Evolutionary conservation across 2,113 vertebrate species (phyloP).

Genomic region (Choloepus hoffmanni): DNA sequence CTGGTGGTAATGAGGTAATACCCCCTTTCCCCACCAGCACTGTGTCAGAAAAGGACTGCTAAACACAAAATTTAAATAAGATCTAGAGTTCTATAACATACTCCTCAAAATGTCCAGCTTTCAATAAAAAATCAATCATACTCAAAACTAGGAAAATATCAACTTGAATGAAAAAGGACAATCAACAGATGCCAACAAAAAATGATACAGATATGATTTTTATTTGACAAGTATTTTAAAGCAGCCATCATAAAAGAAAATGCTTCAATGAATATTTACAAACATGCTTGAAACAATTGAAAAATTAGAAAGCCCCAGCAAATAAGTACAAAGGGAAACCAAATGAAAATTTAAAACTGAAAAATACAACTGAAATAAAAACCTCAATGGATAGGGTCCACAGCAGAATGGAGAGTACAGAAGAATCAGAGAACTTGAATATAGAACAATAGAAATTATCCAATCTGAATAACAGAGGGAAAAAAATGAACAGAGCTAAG

Average conservation of each 20-base stretch:
- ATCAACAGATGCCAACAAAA: background rate
- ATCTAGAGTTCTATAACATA: background rate
- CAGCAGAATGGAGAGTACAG: background rate
- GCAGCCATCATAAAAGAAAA: background rate
- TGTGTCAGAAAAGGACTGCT: background rate
- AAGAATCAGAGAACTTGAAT: background rate
- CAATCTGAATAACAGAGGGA: background rate
- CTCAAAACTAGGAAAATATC: background rate
- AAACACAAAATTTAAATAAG: conserved; percentile 10
- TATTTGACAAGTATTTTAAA: background rate
- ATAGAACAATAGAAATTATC: background rate
- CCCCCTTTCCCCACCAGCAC: background rate
- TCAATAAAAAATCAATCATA: background rate
- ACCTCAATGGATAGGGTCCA: background rate
- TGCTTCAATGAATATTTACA: background rate
- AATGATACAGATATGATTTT: background rate
- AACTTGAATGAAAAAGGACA: background rate
- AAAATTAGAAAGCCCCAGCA: background rate
- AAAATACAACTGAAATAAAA: background rate
- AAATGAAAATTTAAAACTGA: background rate
- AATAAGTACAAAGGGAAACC: conserved; percentile 4
- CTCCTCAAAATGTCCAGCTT: conserved; percentile 19
- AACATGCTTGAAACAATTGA: background rate
- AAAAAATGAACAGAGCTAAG: background rate
- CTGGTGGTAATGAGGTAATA: background rate